Conservation (phyloP, 2,113 vertebrate species). For the Alaudala cheleensis region DNA sequence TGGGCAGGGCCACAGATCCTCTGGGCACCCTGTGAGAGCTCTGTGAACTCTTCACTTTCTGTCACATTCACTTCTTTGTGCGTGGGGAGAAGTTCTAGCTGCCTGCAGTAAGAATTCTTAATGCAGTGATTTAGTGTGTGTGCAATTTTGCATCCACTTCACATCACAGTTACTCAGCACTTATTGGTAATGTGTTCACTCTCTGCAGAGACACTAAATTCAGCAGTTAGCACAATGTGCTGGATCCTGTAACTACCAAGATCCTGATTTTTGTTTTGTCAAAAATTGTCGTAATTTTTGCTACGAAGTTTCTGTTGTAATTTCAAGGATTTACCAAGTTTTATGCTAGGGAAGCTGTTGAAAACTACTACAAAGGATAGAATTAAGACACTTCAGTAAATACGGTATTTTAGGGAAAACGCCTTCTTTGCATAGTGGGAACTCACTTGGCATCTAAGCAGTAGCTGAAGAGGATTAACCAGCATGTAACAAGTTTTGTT, state of each 20-base stretch:
- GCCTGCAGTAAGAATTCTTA: background rate
- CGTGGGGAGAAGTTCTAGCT: background rate
- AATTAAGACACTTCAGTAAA: background rate
- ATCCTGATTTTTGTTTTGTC: background rate
- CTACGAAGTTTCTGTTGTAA: background rate
- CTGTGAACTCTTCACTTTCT: background rate
- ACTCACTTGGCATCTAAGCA: rapidly evolving
- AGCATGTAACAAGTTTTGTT: background rate
- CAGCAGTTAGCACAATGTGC: background rate
- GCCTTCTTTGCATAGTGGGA: background rate
- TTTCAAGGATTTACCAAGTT: background rate
- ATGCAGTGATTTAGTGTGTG: background rate
- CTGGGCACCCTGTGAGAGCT: rapidly evolving
- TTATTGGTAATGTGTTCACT: background rate
- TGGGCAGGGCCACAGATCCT: background rate
- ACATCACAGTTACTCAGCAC: background rate
- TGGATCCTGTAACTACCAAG: background rate
- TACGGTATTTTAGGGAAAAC: background rate
- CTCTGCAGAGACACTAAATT: background rate
- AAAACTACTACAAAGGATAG: background rate
- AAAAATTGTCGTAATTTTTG: background rate
- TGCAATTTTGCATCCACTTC: background rate
- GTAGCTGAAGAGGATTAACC: background rate
- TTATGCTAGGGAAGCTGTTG: background rate
- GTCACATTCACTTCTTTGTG: background rate